phyloP scores from a whole-genome alignment of 2,888 invertebrate species.

The Tenthredo distinguenda region DNA sequence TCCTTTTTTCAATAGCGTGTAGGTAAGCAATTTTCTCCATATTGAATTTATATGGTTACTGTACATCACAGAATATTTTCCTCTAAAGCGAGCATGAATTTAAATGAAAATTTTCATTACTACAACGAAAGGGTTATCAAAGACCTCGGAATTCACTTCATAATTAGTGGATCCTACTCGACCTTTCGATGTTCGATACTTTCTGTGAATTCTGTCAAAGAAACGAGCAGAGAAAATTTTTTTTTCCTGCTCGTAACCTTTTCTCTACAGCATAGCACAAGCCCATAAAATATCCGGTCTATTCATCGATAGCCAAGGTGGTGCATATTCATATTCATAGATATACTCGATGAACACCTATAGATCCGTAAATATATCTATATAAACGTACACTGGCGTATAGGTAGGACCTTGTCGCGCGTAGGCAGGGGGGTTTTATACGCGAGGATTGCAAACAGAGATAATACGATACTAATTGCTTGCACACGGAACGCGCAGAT shows the following conservation, averaged over 20 bases:
- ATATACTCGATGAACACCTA: neutral
- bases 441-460: conserved; percentile 37
- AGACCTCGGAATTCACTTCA: neutral
- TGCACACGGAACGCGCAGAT: conserved; percentile 10
- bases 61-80: too few species aligned
- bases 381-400: neutral
- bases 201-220: neutral
- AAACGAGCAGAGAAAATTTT: neutral
- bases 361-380: neutral
- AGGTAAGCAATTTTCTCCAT: neutral
- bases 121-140: neutral
- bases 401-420: conserved; percentile 17
- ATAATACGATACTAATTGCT: conserved; percentile 43
- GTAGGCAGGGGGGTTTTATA: conserved; percentile 2
- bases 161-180: neutral
- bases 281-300: neutral
- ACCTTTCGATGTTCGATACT: neutral
- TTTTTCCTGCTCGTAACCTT: neutral
- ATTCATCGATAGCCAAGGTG: neutral
- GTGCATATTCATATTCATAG: neutral
- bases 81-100: neutral
- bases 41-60: too few species aligned
- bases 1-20: neutral
- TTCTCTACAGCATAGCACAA: neutral
- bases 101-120: neutral